phyloP scores from a whole-genome alignment of 1,140 invertebrate genomes.

The Drosophila lacertosa region DNA sequence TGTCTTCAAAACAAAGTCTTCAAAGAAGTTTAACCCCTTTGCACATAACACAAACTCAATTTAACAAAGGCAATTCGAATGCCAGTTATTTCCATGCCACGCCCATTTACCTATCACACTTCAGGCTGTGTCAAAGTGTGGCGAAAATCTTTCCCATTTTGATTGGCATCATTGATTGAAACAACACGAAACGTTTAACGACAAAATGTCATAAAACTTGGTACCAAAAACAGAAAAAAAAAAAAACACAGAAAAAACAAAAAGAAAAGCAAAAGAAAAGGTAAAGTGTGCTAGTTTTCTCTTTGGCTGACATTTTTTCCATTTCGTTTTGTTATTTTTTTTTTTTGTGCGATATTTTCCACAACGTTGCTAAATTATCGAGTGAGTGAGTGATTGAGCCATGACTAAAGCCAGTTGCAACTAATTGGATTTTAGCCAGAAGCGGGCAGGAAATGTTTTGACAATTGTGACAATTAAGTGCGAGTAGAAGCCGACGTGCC shows the following conservation, averaged over 20 bases:
- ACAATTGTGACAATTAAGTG: slow-evolving; percentile 76
- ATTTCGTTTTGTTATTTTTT: slow-evolving; percentile 4
- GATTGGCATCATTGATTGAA: slow-evolving; percentile 82
- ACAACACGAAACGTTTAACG: slow-evolving; percentile 79
- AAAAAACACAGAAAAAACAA: slow-evolving; percentile 43
- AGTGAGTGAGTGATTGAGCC: slow-evolving; percentile 71
- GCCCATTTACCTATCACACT: slow-evolving; percentile 18
- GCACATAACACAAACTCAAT: slow-evolving; percentile 2
- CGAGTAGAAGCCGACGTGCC: slow-evolving; percentile 55
- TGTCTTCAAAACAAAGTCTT: not conserved
- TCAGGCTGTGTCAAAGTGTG: slow-evolving; percentile 44
- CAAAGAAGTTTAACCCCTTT: not conserved
- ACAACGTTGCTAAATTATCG: slow-evolving; percentile 58
- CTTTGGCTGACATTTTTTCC: slow-evolving; percentile 31
- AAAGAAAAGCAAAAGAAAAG: slow-evolving; percentile 33
- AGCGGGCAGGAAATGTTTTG: slow-evolving; percentile 69
- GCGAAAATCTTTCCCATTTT: slow-evolving; percentile 73
- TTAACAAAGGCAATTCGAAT: slow-evolving; percentile 3
- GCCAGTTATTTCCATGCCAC: slow-evolving; percentile 5
- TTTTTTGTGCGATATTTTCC: slow-evolving; percentile 14
- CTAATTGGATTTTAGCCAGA: slow-evolving; percentile 72
- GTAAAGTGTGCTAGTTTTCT: slow-evolving; percentile 59
- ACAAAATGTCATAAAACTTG: slow-evolving; percentile 64
- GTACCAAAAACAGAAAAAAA: slow-evolving; percentile 35
- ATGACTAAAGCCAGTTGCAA: slow-evolving; percentile 59